Evolutionary conservation across 2,888 invertebrate genomes (phyloP), one percentile per base, ranked within the genome.

Genomic region (Temnothorax unifasciatus): DNA sequence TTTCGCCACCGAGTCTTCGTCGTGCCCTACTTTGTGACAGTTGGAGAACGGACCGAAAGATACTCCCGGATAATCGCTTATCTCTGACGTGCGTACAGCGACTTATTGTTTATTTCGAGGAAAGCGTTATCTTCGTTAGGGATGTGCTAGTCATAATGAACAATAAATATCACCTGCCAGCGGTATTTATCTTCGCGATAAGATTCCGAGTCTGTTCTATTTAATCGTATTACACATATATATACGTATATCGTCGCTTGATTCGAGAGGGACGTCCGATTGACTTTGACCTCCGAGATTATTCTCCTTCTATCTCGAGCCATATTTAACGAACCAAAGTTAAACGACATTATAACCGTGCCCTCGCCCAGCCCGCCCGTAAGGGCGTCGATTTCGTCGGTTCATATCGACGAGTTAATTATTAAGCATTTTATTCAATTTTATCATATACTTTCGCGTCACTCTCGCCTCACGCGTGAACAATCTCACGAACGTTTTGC

Each of bases 41-140:
- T 18, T 5, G 13, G 18, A 57, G 29, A 8, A 15, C 15, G 29
- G 68, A 57, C 44, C 69, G 6, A 34, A 34, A 68, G 15, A 54
- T 13, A 47, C 52, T 47, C 18, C 25, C 76, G 66, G 66, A 54
- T 57, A 57, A 71, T 44, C 44, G 44, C 6, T 79, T 79, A 79
- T 79, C 79, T 69, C 71, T 69, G 57, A 79, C 77, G 68, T n/a
- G 54, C n/a, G 52, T n/a, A 29, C 21, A 57, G 29, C 34, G 44
- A 71, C 59, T 79, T 71, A 47, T 71, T 25, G 25, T 47, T 71
- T 41, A 57, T 34, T 71, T 79, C 73, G 59, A 57, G 25, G 6
- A 68, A 59, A 47, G 0, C 5, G 18, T 79, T 79, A 79, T 71
- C 79, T 38, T n/a, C 5, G 1, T 15, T 5, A 9, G 25, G 15